Evolutionary conservation across 2,797 vertebrate genomes (phyloP), one percentile per base, ranked within the genome.

Genomic region (Emydoidea blandingii): DNA sequence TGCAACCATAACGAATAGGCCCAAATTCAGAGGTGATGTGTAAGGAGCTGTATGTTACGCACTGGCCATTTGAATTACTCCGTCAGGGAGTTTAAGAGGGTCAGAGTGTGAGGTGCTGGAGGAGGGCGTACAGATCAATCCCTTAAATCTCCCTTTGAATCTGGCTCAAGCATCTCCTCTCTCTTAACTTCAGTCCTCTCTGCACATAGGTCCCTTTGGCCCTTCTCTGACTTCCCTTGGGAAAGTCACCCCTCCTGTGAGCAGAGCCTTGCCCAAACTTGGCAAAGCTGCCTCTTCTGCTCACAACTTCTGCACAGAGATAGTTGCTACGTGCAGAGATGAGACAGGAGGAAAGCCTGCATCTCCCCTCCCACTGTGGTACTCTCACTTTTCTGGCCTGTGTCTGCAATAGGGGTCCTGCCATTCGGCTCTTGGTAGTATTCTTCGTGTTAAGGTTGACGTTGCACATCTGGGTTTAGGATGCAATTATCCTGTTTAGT

Each of bases 401-500:
- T n/a, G 31, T n/a, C 91, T 23, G 27, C 93, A 27, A 4, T 18
- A 23, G 0, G 0, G 81, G 56, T 74, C 3, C 12, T 49, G 74
- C 4, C 80, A 68, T 3, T 12, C 6, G 37, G 25, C 44, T 85
- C 49, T 25, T 90, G 52, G 47, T 3, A 68, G 25, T 59, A 11
- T 65, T 62, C 41, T 89, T 31, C 23, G 86, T 86, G 34, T 78
- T 37, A 86, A 94, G 57, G 78, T 3, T 10, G 0, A 3, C 68
- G 49, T 8, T 86, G 56, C 81, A 94, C 12, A 85, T 44, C 89
- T 90, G 59, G 29, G 79, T 96, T 91, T 79, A 83, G 21, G 5
- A 89, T 19, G 23, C 59, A 81, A 94, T 90, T 86, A 90, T 47
- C 80, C 78, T 2, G 1, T 27, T 83, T 93, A 81, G 80, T 85